A percentile compares a stretch with the other conserved stretches of the same genome.
Evolutionary conservation across 2,888 invertebrate species (phyloP).

Genomic region (Macrophya alboannulata): DNA sequence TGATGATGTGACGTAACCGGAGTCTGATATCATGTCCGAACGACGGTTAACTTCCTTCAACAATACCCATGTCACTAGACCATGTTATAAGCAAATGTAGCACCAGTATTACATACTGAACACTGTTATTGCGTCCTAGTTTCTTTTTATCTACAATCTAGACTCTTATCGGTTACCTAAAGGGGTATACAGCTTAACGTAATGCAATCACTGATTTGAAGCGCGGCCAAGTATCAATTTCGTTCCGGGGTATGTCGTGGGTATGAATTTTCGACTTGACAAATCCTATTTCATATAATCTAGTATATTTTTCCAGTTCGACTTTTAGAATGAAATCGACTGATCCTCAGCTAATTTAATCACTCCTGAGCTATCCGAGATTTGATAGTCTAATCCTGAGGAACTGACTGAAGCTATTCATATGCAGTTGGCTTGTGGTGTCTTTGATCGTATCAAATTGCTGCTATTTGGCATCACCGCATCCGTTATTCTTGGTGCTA

Average conservation of each 20-base stretch:
- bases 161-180: not conserved
- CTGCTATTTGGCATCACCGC: not conserved
- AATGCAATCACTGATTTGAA: not conserved
- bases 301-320: not conserved
- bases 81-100: not conserved
- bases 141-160: not conserved
- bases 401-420: not conserved
- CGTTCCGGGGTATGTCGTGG: not conserved
- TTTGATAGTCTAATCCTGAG: not conserved
- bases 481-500: not conserved
- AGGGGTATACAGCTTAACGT: not conserved
- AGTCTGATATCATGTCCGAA: slow-evolving; percentile 30
- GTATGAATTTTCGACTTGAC: not conserved
- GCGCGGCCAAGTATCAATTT: not conserved
- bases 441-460: not conserved
- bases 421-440: not conserved
- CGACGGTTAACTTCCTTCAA: slow-evolving; percentile 30
- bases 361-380: not conserved
- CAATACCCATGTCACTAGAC: slow-evolving; percentile 32
- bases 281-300: too few species aligned
- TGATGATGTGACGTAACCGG: slow-evolving; percentile 46
- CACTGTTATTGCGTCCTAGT: slow-evolving; percentile 6
- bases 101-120: not conserved
- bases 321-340: not conserved
- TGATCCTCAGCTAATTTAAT: not conserved